Percentiles rank a stretch among this genome's conserved stretches.
These are phyloP conservation scores for Solenopsis fugax DNA, from an alignment of 1,140 invertebrate species.

Conservation along the genomic window DNA sequence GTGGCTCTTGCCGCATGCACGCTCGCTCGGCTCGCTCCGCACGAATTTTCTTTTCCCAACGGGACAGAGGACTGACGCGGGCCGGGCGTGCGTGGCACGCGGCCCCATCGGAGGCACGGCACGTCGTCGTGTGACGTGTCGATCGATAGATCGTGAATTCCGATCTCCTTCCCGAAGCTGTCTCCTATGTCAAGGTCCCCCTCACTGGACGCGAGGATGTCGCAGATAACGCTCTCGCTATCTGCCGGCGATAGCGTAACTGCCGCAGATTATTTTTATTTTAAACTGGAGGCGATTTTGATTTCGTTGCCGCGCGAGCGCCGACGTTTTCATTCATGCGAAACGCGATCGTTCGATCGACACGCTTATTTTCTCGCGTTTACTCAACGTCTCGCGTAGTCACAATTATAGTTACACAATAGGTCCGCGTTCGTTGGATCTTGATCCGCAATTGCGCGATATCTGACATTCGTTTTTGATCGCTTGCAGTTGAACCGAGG, in stretches of 20 bases:
- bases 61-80: too few relatives aligned
- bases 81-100: slow-evolving; percentile 41
- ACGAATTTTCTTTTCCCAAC: too few relatives aligned
- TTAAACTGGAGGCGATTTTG: not conserved
- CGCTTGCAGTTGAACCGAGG: slow-evolving; percentile 40
- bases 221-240: not conserved
- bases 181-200: too few relatives aligned
- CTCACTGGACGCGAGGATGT: not conserved
- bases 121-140: slow-evolving; percentile 24
- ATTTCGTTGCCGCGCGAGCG: not conserved
- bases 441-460: not conserved
- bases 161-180: not conserved
- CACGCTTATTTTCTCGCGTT: not conserved
- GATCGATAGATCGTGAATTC: not conserved
- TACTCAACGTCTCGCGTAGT: not conserved
- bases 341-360: not conserved
- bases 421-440: not conserved
- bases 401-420: not conserved
- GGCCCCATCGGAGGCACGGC: slow-evolving; percentile 4
- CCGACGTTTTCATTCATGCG: not conserved
- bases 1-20: too few relatives aligned
- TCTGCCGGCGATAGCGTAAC: not conserved
- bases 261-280: not conserved
- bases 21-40: too few relatives aligned
- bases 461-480: not conserved